Percentiles rank a stretch among this genome's conserved stretches.
Evolutionary conservation across 1,140 invertebrate species (phyloP).

Genomic region (Heliconius hewitsoni): DNA sequence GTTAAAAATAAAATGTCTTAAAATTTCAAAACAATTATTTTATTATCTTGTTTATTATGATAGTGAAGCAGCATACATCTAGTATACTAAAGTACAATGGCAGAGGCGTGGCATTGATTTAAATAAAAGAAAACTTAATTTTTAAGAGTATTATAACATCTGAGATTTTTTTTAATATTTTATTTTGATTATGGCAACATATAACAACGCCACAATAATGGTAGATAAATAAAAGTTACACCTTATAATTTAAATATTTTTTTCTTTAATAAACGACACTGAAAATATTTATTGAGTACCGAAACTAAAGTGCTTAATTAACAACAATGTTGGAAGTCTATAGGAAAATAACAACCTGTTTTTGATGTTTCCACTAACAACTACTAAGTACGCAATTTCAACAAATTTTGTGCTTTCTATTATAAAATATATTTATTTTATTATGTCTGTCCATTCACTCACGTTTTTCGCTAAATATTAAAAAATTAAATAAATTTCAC

Average conservation of each 20-base stretch:
- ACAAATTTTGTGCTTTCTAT: slow-evolving; percentile 26
- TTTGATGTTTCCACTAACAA: slow-evolving; percentile 9
- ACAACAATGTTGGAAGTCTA: slow-evolving; percentile 16
- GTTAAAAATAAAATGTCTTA: slow-evolving; percentile 24
- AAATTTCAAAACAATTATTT: slow-evolving; percentile 74
- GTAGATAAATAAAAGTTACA: slow-evolving; percentile 29
- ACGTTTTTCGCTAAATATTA: neutral
- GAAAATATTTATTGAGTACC: slow-evolving; percentile 17
- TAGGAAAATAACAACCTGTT: slow-evolving; percentile 27
- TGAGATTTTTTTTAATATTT: slow-evolving; percentile 16
- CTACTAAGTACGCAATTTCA: slow-evolving; percentile 16
- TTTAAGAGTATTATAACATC: slow-evolving; percentile 22
- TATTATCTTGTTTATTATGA: slow-evolving; percentile 76
- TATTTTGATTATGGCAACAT: slow-evolving; percentile 25
- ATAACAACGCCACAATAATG: slow-evolving; percentile 19
- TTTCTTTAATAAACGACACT: slow-evolving; percentile 18
- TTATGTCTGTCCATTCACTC: neutral
- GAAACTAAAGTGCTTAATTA: slow-evolving; percentile 25
- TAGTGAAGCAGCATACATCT: slow-evolving; percentile 75
- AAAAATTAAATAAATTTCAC: slow-evolving; percentile 1
- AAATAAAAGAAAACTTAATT: slow-evolving; percentile 33
- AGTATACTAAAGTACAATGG: slow-evolving; percentile 73
- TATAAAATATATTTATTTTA: slow-evolving; percentile 17
- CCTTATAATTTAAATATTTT: slow-evolving; percentile 28
- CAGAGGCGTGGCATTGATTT: slow-evolving; percentile 53